These are phyloP conservation scores for Drosophila bocki DNA, from an alignment of 1,140 invertebrate species.

Conservation along the genomic window DNA sequence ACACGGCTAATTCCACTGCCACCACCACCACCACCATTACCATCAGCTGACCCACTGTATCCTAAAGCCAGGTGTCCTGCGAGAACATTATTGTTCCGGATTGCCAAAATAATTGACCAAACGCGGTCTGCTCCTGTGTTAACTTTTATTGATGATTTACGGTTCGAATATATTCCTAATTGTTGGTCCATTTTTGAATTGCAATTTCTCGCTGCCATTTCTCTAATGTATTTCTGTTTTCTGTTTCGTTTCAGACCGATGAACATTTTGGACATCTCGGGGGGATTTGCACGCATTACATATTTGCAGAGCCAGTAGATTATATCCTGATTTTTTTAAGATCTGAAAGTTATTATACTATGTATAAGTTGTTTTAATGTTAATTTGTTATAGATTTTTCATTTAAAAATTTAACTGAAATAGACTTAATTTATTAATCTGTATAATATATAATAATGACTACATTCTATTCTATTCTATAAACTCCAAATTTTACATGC, in stretches of 20 bases:
- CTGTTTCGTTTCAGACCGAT: conserved; percentile 21
- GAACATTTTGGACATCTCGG: neutral
- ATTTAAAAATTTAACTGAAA: neutral
- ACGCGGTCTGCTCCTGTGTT: conserved; percentile 3
- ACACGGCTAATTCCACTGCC: conserved; percentile 34
- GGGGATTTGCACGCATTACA: too few relatives aligned
- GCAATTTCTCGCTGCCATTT: neutral
- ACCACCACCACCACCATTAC: conserved; percentile 1
- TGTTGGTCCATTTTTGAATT: conserved; percentile 15
- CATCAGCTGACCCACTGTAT: conserved; percentile 30
- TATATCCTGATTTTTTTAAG: neutral
- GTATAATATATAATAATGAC: neutral
- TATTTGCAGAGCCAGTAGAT: neutral
- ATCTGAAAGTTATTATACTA: too few relatives aligned
- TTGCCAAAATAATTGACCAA: conserved; percentile 43
- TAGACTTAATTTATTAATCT: neutral
- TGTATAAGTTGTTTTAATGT: neutral
- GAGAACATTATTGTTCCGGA: conserved; percentile 48
- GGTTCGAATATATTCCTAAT: conserved; percentile 33
- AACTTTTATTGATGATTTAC: conserved; percentile 36
- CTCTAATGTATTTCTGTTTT: conserved; percentile 22
- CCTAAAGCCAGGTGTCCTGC: conserved; percentile 12
- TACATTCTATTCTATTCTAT: neutral
- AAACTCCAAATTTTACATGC: neutral
- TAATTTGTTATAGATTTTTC: neutral